These are phyloP conservation scores for Acanthopleura granulata DNA, from an alignment of 2,888 invertebrate genomes.

Conservation along the genomic window DNA sequence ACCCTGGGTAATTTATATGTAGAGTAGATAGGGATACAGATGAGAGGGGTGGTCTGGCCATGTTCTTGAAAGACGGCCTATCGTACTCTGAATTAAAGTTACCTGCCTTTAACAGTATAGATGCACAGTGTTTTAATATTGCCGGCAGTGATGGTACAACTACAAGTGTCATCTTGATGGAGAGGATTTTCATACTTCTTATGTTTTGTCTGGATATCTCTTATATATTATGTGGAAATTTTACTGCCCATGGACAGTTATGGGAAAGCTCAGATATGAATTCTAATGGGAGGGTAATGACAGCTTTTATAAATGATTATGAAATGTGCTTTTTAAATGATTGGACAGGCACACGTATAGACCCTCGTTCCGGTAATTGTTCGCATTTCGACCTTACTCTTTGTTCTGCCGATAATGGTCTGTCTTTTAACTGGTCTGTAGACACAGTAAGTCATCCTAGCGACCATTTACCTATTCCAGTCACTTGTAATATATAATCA, in stretches of 20 bases:
- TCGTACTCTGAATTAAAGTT: too few species aligned
- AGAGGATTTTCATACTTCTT: not conserved
- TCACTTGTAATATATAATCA: too few species aligned
- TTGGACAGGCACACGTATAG: not conserved
- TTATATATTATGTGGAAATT: not conserved
- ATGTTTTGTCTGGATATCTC: not conserved
- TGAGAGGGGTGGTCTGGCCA: too few species aligned
- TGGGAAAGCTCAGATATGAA: not conserved
- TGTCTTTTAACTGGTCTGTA: not conserved
- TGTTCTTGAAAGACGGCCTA: too few species aligned
- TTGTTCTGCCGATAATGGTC: not conserved
- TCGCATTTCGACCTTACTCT: not conserved
- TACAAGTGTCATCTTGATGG: not conserved
- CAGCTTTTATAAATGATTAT: not conserved
- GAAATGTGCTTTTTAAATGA: not conserved
- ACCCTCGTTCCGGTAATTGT: not conserved
- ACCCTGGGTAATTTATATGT: too few species aligned
- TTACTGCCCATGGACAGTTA: not conserved
- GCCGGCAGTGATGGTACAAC: not conserved
- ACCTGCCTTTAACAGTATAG: too few species aligned
- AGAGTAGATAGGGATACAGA: too few species aligned
- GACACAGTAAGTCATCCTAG: too few species aligned
- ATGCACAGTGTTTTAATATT: not conserved
- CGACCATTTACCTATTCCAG: too few species aligned
- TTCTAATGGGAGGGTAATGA: not conserved